Evolutionary conservation across 2,888 invertebrate species (phyloP), one percentile per base, ranked within the genome.

Genomic region (Nematopogon swammerdamellus): DNA sequence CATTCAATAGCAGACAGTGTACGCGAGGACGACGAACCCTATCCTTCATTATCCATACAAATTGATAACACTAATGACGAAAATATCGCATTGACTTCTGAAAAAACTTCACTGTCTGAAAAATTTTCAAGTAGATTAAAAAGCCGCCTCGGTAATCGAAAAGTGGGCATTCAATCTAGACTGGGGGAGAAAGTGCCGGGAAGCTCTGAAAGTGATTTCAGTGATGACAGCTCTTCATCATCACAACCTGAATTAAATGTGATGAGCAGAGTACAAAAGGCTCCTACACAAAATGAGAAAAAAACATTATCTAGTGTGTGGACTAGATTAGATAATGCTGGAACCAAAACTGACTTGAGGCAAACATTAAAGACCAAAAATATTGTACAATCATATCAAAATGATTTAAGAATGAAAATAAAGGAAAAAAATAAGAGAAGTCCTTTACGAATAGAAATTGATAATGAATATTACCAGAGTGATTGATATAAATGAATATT

Each of bases 251-350:
- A 72, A 53, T 60, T 62, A 51, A 63, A 82, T 59, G 70, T 81
- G 16, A 77, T 79, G 62, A 84, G 84, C 58, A 75, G 80, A 58
- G 82, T 84, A 45, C 74, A 80, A 59, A 76, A 68, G 63, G 65
- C 77, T 11, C 63, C 51, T 17, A 20, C 45, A 6, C 58, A 44
- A 64, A 67, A 60, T 56, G 52, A 57, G 51, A 67, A 67, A 44
- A 70, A 64, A 48, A 65, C 66, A 48, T 64, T 68, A 16, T 72
- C 70, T 5, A 82, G 72, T 60, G 83, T 85, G 4, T 85, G 84
- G 84, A 75, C 83, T 5, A 73, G 84, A 64, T 62, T 84, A 54
- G 82, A 83, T 55, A 62, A 56, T 53, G 51, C 54, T 46, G 59
- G 51, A 55, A 54, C 57, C 46, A 60, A 62, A 51, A 72, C 59